These are phyloP conservation scores for Sphinx pinastri DNA, from an alignment of 2,888 invertebrate species.

Conservation along the genomic window DNA sequence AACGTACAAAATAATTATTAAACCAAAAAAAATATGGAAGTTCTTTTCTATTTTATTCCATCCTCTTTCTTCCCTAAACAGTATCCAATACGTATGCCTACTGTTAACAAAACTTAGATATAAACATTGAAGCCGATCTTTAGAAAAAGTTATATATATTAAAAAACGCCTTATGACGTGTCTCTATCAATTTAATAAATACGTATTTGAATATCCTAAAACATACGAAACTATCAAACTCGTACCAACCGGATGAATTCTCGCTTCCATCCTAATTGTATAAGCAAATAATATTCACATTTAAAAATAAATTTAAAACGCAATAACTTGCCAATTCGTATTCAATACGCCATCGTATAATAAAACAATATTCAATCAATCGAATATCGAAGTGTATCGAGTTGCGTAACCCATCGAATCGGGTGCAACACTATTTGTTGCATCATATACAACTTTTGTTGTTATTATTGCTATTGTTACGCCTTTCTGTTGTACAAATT, in stretches of 20 bases:
- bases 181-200: too few relatives aligned
- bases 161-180: too few relatives aligned
- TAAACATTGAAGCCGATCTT: too few relatives aligned
- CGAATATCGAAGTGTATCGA: constrained; percentile 9
- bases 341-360: constrained; percentile 4
- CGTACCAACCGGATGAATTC: not conserved
- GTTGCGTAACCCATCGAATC: not conserved
- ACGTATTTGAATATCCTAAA: not conserved
- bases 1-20: too few relatives aligned
- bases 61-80: too few relatives aligned
- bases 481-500: constrained; percentile 14
- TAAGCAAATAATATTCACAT: constrained; percentile 15
- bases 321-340: constrained; percentile 11
- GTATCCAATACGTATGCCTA: too few relatives aligned
- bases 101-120: too few relatives aligned
- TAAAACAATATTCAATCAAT: constrained; percentile 19
- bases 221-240: not conserved
- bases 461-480: not conserved
- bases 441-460: not conserved
- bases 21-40: too few relatives aligned
- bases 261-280: not conserved
- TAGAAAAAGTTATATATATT: too few relatives aligned
- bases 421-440: constrained; percentile 13
- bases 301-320: constrained; percentile 1
- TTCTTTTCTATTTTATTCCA: too few relatives aligned